Evolutionary conservation across 2,888 invertebrate species (phyloP).

Genomic region (Thyatira batis): DNA sequence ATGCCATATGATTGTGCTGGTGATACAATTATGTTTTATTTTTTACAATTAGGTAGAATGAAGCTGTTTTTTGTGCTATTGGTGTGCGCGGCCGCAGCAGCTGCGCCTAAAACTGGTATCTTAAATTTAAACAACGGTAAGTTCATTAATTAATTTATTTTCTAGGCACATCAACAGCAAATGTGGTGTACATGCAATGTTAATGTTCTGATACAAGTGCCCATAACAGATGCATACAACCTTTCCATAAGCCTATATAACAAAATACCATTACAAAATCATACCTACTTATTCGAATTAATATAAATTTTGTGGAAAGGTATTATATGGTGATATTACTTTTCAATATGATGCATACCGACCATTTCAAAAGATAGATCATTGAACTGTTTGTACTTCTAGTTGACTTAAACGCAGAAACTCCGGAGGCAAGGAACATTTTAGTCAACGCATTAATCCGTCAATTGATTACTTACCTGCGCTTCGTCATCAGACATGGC

Average conservation of each 20-base stretch:
- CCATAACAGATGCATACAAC: too few relatives aligned
- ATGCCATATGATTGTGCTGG: neutral
- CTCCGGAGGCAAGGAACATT: constrained; percentile 32
- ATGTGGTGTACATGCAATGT: too few relatives aligned
- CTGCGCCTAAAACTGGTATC: constrained; percentile 42
- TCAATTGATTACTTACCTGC: constrained; percentile 51
- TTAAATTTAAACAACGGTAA: neutral
- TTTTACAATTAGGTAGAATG: constrained; percentile 53
- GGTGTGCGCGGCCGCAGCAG: constrained; percentile 52
- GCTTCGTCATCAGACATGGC: constrained; percentile 58
- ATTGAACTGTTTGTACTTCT: neutral
- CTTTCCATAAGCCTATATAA: too few relatives aligned
- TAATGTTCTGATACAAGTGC: too few relatives aligned
- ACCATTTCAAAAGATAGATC: too few relatives aligned
- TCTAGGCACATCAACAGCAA: too few relatives aligned
- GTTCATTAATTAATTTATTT: too few relatives aligned
- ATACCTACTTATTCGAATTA: too few relatives aligned
- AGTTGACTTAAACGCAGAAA: constrained; percentile 17
- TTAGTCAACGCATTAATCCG: constrained; percentile 53
- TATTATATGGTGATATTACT: too few relatives aligned
- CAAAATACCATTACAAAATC: too few relatives aligned
- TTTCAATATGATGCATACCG: too few relatives aligned
- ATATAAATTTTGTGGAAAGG: too few relatives aligned
- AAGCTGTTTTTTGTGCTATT: constrained; percentile 53
- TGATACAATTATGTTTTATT: neutral